Conservation (phyloP, 2,888 invertebrate species). For the Tridacna gigas region DNA sequence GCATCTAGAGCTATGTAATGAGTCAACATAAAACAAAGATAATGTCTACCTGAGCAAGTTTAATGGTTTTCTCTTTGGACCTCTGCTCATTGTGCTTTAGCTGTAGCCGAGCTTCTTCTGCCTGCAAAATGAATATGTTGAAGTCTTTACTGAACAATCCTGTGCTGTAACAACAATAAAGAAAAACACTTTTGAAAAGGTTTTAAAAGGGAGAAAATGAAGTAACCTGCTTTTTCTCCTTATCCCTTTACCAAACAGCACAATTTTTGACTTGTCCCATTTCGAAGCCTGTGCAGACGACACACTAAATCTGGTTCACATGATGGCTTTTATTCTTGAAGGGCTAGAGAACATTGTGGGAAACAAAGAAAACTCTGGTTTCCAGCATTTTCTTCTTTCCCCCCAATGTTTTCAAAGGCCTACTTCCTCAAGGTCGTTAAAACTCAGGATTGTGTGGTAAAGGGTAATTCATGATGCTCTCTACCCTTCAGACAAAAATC, state of each 20-base stretch:
- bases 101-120: constrained; percentile 67
- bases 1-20: no score
- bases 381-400: neutral
- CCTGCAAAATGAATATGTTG: constrained; percentile 41
- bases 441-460: neutral
- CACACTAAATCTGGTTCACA: no score
- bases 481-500: neutral
- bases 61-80: constrained; percentile 64
- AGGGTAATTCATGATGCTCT: neutral
- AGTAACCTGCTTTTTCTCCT: no score
- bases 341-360: neutral
- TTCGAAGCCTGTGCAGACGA: no score
- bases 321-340: no score
- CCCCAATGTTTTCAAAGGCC: neutral
- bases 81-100: constrained; percentile 56
- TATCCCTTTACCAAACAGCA: no score
- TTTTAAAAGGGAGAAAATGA: no score
- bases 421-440: neutral
- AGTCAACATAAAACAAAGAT: no score
- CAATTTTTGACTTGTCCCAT: no score
- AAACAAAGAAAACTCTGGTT: neutral
- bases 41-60: constrained; percentile 68
- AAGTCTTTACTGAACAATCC: no score
- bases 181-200: no score
- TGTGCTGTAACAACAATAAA: no score